Base-by-base conservation (phyloP, 1,140 invertebrate genomes). In the Anastrepha ludens region DNA sequence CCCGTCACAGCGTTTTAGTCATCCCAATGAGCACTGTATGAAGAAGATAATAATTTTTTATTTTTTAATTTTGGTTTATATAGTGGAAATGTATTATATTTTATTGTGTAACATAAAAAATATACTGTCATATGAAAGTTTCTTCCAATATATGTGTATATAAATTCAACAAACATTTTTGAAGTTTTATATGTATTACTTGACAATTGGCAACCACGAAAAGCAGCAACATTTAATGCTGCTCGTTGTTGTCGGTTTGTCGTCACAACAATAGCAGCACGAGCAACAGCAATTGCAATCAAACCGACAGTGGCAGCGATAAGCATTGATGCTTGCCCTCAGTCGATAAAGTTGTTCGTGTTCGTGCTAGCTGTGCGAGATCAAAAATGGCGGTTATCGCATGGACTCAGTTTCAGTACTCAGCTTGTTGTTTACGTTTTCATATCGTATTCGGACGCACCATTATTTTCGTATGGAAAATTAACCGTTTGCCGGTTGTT, bases 311-410 rank as follows among this genome's bases (percentile, higher is more conserved):
- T 44, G 15, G 13, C 67, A 44, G 41, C 67, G 15, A 4, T n/a
- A 17, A 13, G 17, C 60, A n/a, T 0, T 15, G 60, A 4, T 62
- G 15, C 60, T 62, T 13, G 60, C 60, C 13, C 67, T 47, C 67
- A 3, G 67, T 74, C 67, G 67, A 74, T 74, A 74, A 74, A 15
- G 41, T 3, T 8, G 67, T 74, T 7, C 15, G 5, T 13, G 39
- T 47, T 74, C 41, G 39, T 74, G 39, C 39, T 39, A 15, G 11
- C 39, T 39, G 39, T 29, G 65, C 65, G 65, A 67, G 65, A 67
- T 67, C 65, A 67, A 67, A 67, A 67, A 2, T 74, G 67, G 44
- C 41, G 67, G 67, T 74, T 74, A 74, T 74, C 67, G 15, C 67
- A 74, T 41, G 41, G 13, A 74, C 41, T 17, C 13, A 9, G 41